Evolutionary conservation across 2,113 vertebrate genomes (phyloP), one percentile per base, ranked within the genome.

Genomic region (Lates calcarifer): DNA sequence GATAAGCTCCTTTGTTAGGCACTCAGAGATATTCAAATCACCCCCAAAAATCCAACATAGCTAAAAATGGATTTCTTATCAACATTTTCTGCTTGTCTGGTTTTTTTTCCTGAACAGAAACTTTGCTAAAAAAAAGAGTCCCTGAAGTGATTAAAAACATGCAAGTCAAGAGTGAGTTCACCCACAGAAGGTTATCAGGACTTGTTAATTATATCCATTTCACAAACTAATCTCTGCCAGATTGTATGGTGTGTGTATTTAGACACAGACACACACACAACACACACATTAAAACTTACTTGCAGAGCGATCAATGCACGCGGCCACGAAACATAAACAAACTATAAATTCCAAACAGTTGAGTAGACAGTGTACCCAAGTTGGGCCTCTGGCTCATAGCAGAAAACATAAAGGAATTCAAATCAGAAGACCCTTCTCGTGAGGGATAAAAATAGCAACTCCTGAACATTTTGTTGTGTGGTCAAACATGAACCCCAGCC

Each of bases 31-130:
- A 82, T 85, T 87, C 33, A 76, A 83, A 84, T 76, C 51, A 77
- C 47, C 35, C 6, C 35, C 35, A 37, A 49, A 84, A 81, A 77
- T 51, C 57, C 49, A 65, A 20, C 65, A 9, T 13, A 20, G 79
- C 87, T 85, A 77, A 87, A 92, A 87, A 74, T 73, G 71, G 77
- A 82, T 67, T 77, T 83, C 56, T 82, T 83, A 86, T 90, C 90
- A 74, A 87, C 71, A 70, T 35, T 82, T 83, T 80, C 43, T 76
- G 39, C 24, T 39, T 37, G 24, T 74, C 65, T 73, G 6, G 11
- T 64, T 70, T 71, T 81, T 31, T 39, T 72, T 53, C 58, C 9
- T 49, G 7, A 55, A 39, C 7, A 41, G 57, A 29, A 72, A 79
- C 73, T 86, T 77, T 49, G 49, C 62, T 82, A 10, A 43, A 2